A percentile compares a stretch with the other conserved stretches of the same genome.
Conservation (phyloP, 2,797 vertebrate species). For the Sebastes hubbsi region DNA sequence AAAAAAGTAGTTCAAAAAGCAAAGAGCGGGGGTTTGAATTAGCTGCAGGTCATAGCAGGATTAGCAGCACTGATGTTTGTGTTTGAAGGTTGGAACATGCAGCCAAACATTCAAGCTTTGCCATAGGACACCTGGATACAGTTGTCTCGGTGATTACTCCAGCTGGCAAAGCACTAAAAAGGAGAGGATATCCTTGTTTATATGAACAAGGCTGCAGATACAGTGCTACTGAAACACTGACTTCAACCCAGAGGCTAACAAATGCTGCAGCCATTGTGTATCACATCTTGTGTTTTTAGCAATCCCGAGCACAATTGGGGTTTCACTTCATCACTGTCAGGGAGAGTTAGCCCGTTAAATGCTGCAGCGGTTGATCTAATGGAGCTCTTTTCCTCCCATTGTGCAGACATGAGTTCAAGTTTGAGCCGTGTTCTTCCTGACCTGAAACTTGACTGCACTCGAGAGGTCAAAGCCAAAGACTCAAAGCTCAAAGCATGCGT, state of each 20-base stretch:
- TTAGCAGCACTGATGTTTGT: conserved; percentile 2
- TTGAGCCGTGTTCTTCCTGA: conserved; percentile 57
- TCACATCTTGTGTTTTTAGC: conserved; percentile 44
- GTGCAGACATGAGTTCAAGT: conserved; percentile 61
- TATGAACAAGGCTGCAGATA: conserved; percentile 42
- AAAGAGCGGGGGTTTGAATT: background rate
- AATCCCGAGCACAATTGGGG: conserved; percentile 29
- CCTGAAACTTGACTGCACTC: conserved; percentile 76
- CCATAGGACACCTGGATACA: conserved; percentile 14
- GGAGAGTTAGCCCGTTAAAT: conserved; percentile 39
- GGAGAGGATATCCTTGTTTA: conserved; percentile 62
- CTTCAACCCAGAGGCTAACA: conserved; percentile 15
- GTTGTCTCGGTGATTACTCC: conserved; percentile 26
- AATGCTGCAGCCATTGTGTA: conserved; percentile 26
- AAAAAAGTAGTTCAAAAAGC: conserved; percentile 1
- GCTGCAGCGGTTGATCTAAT: conserved; percentile 61
- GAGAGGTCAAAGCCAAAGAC: conserved; percentile 57
- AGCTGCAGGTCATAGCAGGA: conserved; percentile 15
- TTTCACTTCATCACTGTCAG: conserved; percentile 64
- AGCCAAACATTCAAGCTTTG: conserved; percentile 14
- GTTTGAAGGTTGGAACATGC: conserved; percentile 19
- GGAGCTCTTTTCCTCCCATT: conserved; percentile 47
- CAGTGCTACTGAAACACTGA: conserved; percentile 22
- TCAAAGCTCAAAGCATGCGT: conserved; percentile 61
- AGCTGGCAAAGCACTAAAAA: conserved; percentile 36